Evolutionary conservation across 2,888 invertebrate genomes (phyloP).

Genomic region (Euclidia mi): DNA sequence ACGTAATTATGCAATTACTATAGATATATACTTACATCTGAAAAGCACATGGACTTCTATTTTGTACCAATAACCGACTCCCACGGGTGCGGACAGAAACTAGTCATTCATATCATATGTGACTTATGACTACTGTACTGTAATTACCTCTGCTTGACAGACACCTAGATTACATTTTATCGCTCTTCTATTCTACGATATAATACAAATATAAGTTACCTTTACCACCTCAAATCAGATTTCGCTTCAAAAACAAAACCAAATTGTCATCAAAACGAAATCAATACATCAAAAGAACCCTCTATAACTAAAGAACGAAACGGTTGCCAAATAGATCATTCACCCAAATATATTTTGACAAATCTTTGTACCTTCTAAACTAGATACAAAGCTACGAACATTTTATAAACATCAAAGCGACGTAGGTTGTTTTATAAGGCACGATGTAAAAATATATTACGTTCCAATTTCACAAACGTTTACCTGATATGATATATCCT

Average conservation of each 20-base stretch:
- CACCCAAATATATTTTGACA: conserved; percentile 19
- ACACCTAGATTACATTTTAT: too few relatives aligned
- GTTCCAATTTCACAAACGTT: conserved; percentile 50
- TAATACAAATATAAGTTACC: too few relatives aligned
- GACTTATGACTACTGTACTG: too few relatives aligned
- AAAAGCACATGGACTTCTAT: too few relatives aligned
- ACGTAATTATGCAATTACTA: too few relatives aligned
- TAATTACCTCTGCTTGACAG: too few relatives aligned
- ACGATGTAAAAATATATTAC: conserved; percentile 50
- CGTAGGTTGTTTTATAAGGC: conserved; percentile 30
- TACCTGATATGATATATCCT: conserved; percentile 54
- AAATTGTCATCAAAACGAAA: conserved; percentile 3
- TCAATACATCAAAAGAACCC: conserved; percentile 11
- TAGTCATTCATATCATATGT: too few relatives aligned
- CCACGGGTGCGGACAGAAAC: too few relatives aligned
- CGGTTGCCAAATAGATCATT: conserved; percentile 28
- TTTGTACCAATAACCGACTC: too few relatives aligned
- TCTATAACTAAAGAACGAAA: conserved; percentile 14
- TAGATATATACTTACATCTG: too few relatives aligned
- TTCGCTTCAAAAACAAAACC: background rate
- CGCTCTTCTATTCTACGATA: too few relatives aligned
- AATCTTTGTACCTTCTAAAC: conserved; percentile 17
- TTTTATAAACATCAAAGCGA: conserved; percentile 54
- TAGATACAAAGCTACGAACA: conserved; percentile 30
- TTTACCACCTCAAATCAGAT: too few relatives aligned